A percentile compares a stretch with the other conserved stretches of the same genome.
Evolutionary conservation across 2,797 vertebrate genomes (phyloP).

Genomic region (Xiphorhynchus erythropygius): DNA sequence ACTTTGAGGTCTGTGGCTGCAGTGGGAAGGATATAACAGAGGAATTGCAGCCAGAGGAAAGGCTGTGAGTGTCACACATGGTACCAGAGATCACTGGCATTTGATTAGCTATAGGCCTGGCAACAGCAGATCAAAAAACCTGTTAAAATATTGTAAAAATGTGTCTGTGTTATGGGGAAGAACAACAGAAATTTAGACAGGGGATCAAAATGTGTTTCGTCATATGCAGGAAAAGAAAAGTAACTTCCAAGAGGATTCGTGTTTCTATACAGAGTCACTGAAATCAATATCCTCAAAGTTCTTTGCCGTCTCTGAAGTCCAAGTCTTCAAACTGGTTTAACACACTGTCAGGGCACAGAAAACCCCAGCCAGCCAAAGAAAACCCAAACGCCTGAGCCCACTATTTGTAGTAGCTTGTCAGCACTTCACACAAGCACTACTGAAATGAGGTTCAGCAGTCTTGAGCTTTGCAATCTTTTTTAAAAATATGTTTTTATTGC

Average conservation of each 20-base stretch:
- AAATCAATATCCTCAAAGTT: neutral
- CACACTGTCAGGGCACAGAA: neutral
- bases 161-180: neutral
- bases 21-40: neutral
- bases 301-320: neutral
- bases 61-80: neutral
- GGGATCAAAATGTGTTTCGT: neutral
- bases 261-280: neutral
- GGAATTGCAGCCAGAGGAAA: neutral
- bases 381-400: neutral
- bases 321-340: neutral
- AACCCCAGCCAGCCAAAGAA: neutral
- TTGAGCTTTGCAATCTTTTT: neutral
- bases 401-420: rapidly evolving
- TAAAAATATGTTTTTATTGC: neutral
- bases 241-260: neutral
- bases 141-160: neutral
- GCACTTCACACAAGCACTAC: neutral
- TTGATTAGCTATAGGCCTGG: neutral
- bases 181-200: neutral
- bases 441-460: neutral
- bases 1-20: neutral
- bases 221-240: neutral
- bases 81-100: neutral
- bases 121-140: neutral